A percentile compares a stretch with the other conserved stretches of the same genome.
phyloP scores from a whole-genome alignment of 2,888 invertebrate species.

The Blastobasis lacticolella region DNA sequence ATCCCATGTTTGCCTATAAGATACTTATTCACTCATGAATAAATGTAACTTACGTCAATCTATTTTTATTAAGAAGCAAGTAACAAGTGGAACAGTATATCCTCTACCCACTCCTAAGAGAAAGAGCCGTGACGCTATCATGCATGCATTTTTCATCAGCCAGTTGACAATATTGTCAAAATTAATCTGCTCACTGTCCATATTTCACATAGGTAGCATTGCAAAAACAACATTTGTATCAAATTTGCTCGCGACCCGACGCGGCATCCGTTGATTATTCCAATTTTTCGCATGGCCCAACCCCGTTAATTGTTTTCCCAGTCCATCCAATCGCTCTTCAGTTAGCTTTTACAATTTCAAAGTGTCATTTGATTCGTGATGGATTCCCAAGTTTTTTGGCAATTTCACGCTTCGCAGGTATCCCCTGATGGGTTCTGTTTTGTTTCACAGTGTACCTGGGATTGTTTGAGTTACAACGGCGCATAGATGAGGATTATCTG shows the following conservation, averaged over 20 bases:
- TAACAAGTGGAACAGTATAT: too few relatives aligned
- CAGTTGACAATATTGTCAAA: too few relatives aligned
- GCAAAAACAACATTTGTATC: slow-evolving; percentile 50
- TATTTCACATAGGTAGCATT: not conserved
- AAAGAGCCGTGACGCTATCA: too few relatives aligned
- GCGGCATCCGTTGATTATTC: slow-evolving; percentile 53
- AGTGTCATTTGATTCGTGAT: slow-evolving; percentile 72
- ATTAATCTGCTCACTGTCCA: too few relatives aligned
- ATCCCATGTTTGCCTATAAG: too few relatives aligned
- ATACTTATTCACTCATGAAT: too few relatives aligned
- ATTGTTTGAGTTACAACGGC: slow-evolving; percentile 6
- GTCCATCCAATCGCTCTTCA: slow-evolving; percentile 60
- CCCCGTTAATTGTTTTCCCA: slow-evolving; percentile 63
- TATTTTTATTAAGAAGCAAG: too few relatives aligned
- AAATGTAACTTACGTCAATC: too few relatives aligned
- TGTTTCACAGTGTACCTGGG: slow-evolving; percentile 39
- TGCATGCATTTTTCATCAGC: too few relatives aligned
- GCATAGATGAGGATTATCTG: too few relatives aligned
- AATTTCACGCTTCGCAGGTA: slow-evolving; percentile 61
- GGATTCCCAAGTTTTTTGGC: slow-evolving; percentile 66
- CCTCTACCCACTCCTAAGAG: too few relatives aligned
- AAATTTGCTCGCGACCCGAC: slow-evolving; percentile 44
- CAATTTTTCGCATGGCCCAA: slow-evolving; percentile 55
- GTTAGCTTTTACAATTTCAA: slow-evolving; percentile 67
- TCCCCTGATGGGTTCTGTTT: slow-evolving; percentile 47